phyloP scores from a whole-genome alignment of 2,888 invertebrate genomes.

The Caenorhabditis sulstoni region DNA sequence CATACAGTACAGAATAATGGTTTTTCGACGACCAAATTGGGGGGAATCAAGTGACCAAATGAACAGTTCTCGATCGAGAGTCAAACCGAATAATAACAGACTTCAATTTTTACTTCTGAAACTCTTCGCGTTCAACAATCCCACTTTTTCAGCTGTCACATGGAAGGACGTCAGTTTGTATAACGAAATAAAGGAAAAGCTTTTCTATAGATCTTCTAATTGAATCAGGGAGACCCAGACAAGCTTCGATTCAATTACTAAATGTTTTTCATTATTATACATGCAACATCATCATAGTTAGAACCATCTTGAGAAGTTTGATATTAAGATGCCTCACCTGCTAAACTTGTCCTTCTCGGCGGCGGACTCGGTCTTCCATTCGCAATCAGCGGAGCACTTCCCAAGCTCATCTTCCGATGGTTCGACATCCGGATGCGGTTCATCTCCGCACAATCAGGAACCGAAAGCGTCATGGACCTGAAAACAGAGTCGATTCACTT shows the following conservation, averaged over 20 bases:
- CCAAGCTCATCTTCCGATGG: constrained; percentile 67
- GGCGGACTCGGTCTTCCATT: constrained; percentile 67
- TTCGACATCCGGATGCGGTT: constrained; percentile 61
- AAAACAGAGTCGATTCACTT: constrained; percentile 19
- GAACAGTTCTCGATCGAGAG: too few relatives aligned
- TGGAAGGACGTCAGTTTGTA: constrained; percentile 7
- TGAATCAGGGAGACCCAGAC: constrained; percentile 41
- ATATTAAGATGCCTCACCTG: constrained; percentile 43
- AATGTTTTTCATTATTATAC: constrained; percentile 24
- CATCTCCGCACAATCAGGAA: constrained; percentile 66
- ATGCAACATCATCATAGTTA: neutral
- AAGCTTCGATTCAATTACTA: constrained; percentile 35
- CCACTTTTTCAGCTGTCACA: neutral
- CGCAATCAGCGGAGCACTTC: constrained; percentile 62
- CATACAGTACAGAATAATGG: too few relatives aligned
- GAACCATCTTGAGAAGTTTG: neutral
- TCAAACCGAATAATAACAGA: too few relatives aligned
- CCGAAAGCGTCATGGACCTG: constrained; percentile 69
- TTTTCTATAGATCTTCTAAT: constrained; percentile 43
- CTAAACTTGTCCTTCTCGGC: constrained; percentile 65
- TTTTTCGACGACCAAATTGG: too few relatives aligned
- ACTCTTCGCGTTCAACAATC: neutral
- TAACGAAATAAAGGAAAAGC: constrained; percentile 8
- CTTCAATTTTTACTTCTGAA: too few relatives aligned
- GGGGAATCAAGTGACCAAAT: too few relatives aligned